Conservation (phyloP, 2,797 vertebrate genomes). For the Labroides dimidiatus region DNA sequence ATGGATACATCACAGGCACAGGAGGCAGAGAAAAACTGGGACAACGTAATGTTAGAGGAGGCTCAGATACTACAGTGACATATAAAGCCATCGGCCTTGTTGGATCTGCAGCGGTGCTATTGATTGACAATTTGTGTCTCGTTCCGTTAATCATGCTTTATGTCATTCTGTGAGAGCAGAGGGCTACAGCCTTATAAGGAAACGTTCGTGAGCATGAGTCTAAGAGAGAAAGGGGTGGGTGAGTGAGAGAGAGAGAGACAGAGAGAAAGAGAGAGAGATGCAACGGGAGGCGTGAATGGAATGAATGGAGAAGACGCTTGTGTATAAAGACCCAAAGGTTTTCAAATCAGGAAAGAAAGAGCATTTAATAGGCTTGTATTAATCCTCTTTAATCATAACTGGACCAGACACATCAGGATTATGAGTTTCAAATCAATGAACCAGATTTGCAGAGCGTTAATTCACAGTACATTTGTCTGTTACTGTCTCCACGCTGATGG, state of each 20-base stretch:
- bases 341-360: conserved; percentile 37
- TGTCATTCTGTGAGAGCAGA: conserved; percentile 63
- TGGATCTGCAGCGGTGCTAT: conserved; percentile 14
- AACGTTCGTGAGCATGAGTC: conserved; percentile 62
- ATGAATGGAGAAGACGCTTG: conserved; percentile 45
- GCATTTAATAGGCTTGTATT: conserved; percentile 49
- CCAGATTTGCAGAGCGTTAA: conserved; percentile 21
- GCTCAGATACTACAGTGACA: conserved; percentile 43
- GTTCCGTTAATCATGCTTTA: conserved; percentile 56
- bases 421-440: conserved; percentile 42
- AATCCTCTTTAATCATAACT: conserved; percentile 57
- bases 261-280: conserved; percentile 34
- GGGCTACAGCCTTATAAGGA: conserved; percentile 81
- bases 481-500: conserved; percentile 17
- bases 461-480: conserved; percentile 23
- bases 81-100: conserved; percentile 1
- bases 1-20: conserved; percentile 57
- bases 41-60: conserved; percentile 34
- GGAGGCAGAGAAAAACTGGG: conserved; percentile 49
- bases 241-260: conserved; percentile 30
- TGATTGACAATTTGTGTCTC: conserved; percentile 49
- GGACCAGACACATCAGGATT: conserved; percentile 32
- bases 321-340: conserved; percentile 41
- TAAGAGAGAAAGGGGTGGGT: conserved; percentile 27
- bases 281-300: conserved; percentile 55